Evolutionary conservation across 2,113 vertebrate species (phyloP).

Genomic region (Meriones unguiculatus): DNA sequence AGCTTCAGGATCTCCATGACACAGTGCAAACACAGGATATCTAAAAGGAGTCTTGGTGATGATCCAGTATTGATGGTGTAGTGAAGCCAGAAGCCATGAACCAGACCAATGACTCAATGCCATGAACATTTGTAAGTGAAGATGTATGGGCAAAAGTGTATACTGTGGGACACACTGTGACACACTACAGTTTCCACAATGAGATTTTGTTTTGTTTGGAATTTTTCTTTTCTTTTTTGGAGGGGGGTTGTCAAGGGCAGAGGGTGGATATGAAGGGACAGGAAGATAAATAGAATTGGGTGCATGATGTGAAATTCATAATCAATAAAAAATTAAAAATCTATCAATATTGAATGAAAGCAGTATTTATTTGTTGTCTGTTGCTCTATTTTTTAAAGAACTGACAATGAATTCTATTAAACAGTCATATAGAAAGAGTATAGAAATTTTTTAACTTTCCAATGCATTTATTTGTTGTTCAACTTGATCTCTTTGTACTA

Average conservation of each 20-base stretch:
- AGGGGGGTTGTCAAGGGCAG: neutral
- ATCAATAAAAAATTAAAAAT: neutral
- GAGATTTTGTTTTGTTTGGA: neutral
- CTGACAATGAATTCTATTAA: neutral
- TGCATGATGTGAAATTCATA: neutral
- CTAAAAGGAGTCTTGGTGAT: neutral
- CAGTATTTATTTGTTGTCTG: neutral
- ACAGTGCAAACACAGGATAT: neutral
- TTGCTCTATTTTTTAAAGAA: neutral
- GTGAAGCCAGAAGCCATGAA: neutral
- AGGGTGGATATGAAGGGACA: neutral
- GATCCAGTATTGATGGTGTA: neutral
- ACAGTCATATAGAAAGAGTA: neutral
- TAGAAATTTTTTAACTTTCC: neutral
- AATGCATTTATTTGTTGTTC: neutral
- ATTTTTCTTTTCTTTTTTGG: neutral
- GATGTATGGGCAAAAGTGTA: neutral
- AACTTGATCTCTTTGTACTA: neutral
- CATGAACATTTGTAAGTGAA: neutral
- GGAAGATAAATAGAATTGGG: neutral
- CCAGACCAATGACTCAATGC: neutral
- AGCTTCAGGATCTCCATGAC: neutral
- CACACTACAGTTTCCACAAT: neutral
- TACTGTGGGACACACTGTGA: neutral
- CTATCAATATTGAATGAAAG: neutral